Conservation (phyloP, 2,797 vertebrate species). For the Miichthys miiuy region DNA sequence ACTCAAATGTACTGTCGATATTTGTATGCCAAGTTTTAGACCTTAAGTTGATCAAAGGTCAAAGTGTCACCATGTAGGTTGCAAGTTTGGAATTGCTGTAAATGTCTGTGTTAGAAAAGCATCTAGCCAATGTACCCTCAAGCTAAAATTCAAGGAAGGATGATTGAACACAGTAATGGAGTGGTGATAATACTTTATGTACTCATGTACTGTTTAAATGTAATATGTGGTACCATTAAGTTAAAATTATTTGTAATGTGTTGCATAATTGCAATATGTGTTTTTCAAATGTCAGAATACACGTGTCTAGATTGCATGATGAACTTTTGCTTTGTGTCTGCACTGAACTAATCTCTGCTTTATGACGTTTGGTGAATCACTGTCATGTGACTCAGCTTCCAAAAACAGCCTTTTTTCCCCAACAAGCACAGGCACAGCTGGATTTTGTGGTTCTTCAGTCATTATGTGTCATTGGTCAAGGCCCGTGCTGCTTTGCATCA, state of each 20-base stretch:
- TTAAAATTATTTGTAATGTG: neutral
- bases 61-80: neutral
- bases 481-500: slow-evolving; percentile 59
- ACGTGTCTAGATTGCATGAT: neutral
- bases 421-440: slow-evolving; percentile 41
- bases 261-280: neutral
- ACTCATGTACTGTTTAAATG: neutral
- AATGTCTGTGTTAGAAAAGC: neutral
- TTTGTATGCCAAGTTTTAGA: neutral
- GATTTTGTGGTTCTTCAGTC: slow-evolving; percentile 44
- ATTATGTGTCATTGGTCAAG: slow-evolving; percentile 52
- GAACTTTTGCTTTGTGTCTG: neutral
- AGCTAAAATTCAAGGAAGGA: neutral
- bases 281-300: neutral
- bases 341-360: neutral
- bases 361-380: slow-evolving; percentile 6
- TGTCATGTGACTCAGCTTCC: slow-evolving; percentile 60
- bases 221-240: neutral
- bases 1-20: neutral
- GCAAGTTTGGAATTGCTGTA: neutral
- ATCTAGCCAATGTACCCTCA: neutral
- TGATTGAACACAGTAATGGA: neutral
- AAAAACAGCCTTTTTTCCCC: slow-evolving; percentile 33
- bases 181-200: neutral
- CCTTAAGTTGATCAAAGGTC: slow-evolving; percentile 2